Evolutionary conservation across 2,888 invertebrate genomes (phyloP).

Genomic region (Chaetogeoica ovagalla): DNA sequence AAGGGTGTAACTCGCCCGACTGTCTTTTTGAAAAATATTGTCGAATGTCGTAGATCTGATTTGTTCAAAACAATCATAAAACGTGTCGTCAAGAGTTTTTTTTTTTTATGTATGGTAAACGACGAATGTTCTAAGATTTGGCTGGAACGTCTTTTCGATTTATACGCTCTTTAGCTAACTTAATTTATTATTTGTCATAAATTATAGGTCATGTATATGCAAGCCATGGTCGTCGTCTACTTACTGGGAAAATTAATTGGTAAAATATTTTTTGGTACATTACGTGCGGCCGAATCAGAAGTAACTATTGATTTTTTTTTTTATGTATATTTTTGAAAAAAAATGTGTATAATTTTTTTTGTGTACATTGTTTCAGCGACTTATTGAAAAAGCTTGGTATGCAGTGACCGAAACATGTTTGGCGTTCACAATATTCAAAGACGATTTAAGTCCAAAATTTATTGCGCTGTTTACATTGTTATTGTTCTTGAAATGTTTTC

Average conservation of each 20-base stretch:
- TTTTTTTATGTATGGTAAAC: too few species aligned
- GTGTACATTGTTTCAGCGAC: slow-evolving; percentile 70
- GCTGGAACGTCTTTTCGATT: too few species aligned
- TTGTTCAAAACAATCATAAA: too few species aligned
- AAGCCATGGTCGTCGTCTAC: slow-evolving; percentile 92
- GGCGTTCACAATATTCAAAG: slow-evolving; percentile 97
- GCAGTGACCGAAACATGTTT: slow-evolving; percentile 99
- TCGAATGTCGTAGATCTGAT: too few species aligned
- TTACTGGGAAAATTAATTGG: slow-evolving; percentile 89
- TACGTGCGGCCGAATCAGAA: slow-evolving; percentile 95
- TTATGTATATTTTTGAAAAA: not conserved
- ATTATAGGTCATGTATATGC: slow-evolving; percentile 88
- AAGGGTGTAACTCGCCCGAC: too few species aligned
- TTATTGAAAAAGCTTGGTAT: slow-evolving; percentile 98
- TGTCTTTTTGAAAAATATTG: too few species aligned
- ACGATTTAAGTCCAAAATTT: slow-evolving; percentile 98
- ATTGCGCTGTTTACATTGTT: slow-evolving; percentile 95
- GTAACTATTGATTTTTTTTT: slow-evolving; percentile 61
- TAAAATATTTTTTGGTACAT: slow-evolving; percentile 92
- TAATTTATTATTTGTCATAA: too few species aligned
- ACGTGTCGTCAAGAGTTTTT: too few species aligned
- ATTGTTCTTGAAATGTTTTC: slow-evolving; percentile 96
- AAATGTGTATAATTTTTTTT: not conserved
- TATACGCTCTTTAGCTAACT: too few species aligned
- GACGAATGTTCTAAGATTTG: too few species aligned